Evolutionary conservation across 2,888 invertebrate genomes (phyloP).

Genomic region (Hoplodrina ambigua): DNA sequence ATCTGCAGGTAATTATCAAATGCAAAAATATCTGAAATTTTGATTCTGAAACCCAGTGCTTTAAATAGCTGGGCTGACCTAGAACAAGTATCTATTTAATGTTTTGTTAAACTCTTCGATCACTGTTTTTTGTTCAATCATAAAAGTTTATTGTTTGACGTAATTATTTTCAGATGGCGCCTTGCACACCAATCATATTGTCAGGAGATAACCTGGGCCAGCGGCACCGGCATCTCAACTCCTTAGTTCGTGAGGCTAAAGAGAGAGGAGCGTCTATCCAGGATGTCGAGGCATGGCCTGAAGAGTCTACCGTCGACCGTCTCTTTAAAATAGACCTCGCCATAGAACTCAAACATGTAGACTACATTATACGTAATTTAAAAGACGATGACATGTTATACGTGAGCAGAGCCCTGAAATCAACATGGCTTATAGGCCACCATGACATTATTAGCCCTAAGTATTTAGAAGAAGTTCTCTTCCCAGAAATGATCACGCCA

Average conservation of each 20-base stretch:
- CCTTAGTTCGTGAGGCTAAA: conserved; percentile 65
- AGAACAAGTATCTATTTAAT: neutral
- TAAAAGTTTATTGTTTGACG: neutral
- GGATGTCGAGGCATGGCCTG: conserved; percentile 62
- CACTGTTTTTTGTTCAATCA: too few species aligned
- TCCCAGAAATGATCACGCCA: conserved; percentile 76
- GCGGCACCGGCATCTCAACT: conserved; percentile 73
- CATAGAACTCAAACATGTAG: conserved; percentile 69
- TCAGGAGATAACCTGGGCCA: conserved; percentile 73
- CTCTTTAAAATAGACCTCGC: conserved; percentile 82
- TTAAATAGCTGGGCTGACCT: neutral
- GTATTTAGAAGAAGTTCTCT: conserved; percentile 75
- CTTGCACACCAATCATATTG: conserved; percentile 67
- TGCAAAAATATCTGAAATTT: neutral
- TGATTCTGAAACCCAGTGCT: neutral
- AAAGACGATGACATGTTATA: conserved; percentile 80
- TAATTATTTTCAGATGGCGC: conserved; percentile 65
- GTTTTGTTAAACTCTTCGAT: neutral
- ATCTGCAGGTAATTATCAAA: neutral
- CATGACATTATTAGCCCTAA: conserved; percentile 73
- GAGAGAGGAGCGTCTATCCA: conserved; percentile 30
- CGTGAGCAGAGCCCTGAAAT: conserved; percentile 78
- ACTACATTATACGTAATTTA: conserved; percentile 75
- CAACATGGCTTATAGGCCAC: conserved; percentile 75
- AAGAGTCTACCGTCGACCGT: conserved; percentile 73